A percentile compares a stretch with the other conserved stretches of the same genome.
These are phyloP conservation scores for Danio choprae DNA, from an alignment of 2,797 vertebrate species.

Conservation along the genomic window DNA sequence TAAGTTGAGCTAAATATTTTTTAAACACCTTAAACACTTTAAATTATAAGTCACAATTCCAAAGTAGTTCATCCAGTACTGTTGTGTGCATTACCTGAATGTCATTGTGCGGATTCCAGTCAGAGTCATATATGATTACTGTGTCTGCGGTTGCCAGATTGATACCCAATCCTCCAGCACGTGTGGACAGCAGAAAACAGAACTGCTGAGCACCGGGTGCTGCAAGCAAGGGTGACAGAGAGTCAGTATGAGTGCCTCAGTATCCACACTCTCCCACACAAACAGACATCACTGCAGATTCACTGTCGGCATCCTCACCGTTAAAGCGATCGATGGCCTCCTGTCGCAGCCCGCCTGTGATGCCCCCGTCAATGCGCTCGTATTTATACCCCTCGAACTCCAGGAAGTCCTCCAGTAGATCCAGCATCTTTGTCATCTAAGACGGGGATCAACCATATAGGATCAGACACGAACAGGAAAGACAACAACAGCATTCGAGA, in stretches of 20 bases:
- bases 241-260: slow-evolving; percentile 41
- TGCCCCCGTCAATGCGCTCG: slow-evolving; percentile 93
- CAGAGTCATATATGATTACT: slow-evolving; percentile 96
- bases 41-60: neutral
- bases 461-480: neutral
- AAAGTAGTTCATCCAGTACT: neutral
- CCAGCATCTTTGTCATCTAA: slow-evolving; percentile 99
- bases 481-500: neutral
- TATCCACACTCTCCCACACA: slow-evolving; percentile 26
- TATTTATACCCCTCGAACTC: slow-evolving; percentile 98
- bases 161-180: slow-evolving; percentile 95
- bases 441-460: neutral
- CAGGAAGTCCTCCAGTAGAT: slow-evolving; percentile 95
- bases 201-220: slow-evolving; percentile 97
- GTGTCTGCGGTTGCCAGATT: slow-evolving; percentile 96
- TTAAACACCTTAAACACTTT: neutral
- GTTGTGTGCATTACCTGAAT: slow-evolving; percentile 83
- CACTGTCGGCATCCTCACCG: slow-evolving; percentile 74
- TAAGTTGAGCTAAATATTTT: neutral
- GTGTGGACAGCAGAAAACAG: slow-evolving; percentile 95
- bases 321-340: slow-evolving; percentile 99
- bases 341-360: slow-evolving; percentile 93
- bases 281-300: neutral
- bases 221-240: slow-evolving; percentile 65
- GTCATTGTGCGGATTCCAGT: slow-evolving; percentile 99